phyloP scores from a whole-genome alignment of 2,113 vertebrate species.

The Muntiacus reevesi region DNA sequence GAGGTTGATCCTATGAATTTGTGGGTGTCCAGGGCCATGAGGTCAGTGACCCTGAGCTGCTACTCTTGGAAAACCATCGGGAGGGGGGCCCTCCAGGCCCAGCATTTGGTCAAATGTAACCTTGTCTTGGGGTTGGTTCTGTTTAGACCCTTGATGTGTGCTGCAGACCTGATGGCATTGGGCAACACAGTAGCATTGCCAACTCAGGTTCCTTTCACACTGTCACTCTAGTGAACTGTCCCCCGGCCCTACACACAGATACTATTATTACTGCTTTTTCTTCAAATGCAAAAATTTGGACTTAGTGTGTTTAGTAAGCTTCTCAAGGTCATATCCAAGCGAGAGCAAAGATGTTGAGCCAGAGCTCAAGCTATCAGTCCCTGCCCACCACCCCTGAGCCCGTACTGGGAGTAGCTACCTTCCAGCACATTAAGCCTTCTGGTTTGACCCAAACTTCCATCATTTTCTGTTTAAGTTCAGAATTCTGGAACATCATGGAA shows the following conservation, averaged over 20 bases:
- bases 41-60: not conserved
- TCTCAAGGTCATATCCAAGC: not conserved
- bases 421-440: not conserved
- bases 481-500: not conserved
- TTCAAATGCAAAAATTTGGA: not conserved
- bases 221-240: not conserved
- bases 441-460: not conserved
- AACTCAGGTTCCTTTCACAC: rapidly evolving
- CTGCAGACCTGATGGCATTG: not conserved
- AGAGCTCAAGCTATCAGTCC: not conserved
- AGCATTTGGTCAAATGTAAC: not conserved
- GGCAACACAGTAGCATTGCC: too few species aligned
- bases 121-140: not conserved
- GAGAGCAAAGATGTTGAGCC: too few species aligned
- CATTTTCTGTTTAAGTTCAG: not conserved
- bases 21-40: not conserved
- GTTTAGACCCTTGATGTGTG: not conserved
- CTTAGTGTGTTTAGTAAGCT: not conserved
- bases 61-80: not conserved
- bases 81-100: not conserved
- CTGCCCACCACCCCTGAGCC: rapidly evolving
- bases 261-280: not conserved
- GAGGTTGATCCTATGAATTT: not conserved
- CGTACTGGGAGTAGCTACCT: rapidly evolving
- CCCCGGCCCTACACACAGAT: not conserved